A percentile compares a stretch with the other conserved stretches of the same genome.
These are phyloP conservation scores for Pachypeltis micranthus DNA, from an alignment of 1,140 invertebrate genomes.

Conservation along the genomic window DNA sequence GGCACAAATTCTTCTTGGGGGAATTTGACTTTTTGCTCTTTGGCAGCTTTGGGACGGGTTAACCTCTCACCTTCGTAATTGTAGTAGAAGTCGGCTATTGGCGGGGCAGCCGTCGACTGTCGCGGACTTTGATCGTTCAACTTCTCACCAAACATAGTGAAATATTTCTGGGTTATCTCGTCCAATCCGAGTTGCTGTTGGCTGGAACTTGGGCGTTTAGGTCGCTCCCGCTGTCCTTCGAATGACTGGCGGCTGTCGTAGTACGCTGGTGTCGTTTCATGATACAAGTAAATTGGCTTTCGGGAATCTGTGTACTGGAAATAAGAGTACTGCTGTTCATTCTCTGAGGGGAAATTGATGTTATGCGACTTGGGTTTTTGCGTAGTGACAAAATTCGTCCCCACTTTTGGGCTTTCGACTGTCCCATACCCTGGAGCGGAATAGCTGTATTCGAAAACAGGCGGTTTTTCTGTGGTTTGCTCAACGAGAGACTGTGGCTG, in stretches of 20 bases:
- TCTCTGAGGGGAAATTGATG: conserved; percentile 3
- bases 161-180: conserved; percentile 62
- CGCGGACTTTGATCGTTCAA: conserved; percentile 32
- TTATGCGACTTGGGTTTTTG: conserved; percentile 13
- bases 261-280: not conserved
- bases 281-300: not conserved
- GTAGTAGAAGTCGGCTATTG: conserved; percentile 30
- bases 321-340: conserved; percentile 10
- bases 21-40: conserved; percentile 31
- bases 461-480: conserved; percentile 24
- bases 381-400: conserved; percentile 14
- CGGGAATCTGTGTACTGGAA: conserved; percentile 18
- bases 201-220: no score
- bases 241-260: not conserved
- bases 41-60: conserved; percentile 32
- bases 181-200: conserved; percentile 58
- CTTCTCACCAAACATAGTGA: conserved; percentile 62
- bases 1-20: conserved; percentile 24
- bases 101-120: conserved; percentile 42
- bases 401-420: conserved; percentile 22
- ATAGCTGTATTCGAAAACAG: conserved; percentile 30
- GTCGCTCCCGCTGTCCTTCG: not conserved
- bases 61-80: not conserved
- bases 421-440: conserved; percentile 27
- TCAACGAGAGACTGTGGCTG: no score